Evolutionary conservation across 1,140 invertebrate species (phyloP), one percentile per base, ranked within the genome.

Genomic region (Pogonomyrmex californicus): DNA sequence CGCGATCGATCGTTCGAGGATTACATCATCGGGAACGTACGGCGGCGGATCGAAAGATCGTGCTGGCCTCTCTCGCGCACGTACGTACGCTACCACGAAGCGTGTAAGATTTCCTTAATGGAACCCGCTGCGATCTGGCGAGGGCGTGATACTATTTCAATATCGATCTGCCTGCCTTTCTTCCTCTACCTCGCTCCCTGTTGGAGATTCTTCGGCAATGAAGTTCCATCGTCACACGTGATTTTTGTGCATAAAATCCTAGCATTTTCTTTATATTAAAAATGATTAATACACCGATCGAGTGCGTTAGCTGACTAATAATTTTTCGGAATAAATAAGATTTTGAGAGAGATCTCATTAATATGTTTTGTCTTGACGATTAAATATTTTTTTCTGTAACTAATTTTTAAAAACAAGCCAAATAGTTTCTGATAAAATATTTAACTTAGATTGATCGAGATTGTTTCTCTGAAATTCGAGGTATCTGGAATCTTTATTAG

Each of bases 101-200:
- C 83, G 88, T 79, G 85, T 82, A 90, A 73, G 85, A 89, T 77
- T 86, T 44, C 47, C 41, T 86, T 71, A 75, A 87, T 89, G 88
- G 77, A 89, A 79, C 85, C 86, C 78, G 85, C 71, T 81, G 51
- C 89, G 88, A 90, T 90, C 62, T 75, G 56, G 71, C 86, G 90
- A 87, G 86, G 91, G 89, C 91, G 90, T 91, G 92, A 93, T 93
- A 91, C 90, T 87, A 92, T 92, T 92, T 93, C 91, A 90, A 92
- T 92, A 92, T 91, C 91, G 78, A 62, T 58, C 66, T 73, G 49
- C 62, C 91, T 90, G 88, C 76, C 86, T 86, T 91, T 87, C 86
- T 77, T 71, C 68, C 51, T 76, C 62, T 76, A 75, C 82, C 76
- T 79, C 75, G 65, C 70, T 85, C 63, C 70, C 23, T 49, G 56